phyloP scores from a whole-genome alignment of 37 sponge, comb jelly and placozoan species.

The Cliona cf. orientalis region DNA sequence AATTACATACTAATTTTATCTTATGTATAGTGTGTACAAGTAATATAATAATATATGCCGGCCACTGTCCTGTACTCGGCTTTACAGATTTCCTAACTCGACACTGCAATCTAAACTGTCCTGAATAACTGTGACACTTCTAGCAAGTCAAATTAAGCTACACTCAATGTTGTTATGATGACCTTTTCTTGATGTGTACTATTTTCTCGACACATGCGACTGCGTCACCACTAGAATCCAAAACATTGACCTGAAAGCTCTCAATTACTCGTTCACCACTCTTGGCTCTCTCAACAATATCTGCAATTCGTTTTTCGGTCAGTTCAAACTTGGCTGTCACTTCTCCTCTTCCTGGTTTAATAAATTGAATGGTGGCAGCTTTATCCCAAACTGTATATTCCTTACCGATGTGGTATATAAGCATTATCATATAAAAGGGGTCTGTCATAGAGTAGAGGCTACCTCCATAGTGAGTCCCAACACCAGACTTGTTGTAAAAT shows the following conservation, averaged over 20 bases:
- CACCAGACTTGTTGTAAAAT: neutral
- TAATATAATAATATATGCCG: too few species aligned
- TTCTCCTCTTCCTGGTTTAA: neutral
- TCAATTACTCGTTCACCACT: neutral
- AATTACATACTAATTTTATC: too few species aligned
- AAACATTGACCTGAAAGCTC: neutral
- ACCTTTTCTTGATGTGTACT: neutral
- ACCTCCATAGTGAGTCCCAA: conserved; percentile 19
- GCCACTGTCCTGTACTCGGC: too few species aligned
- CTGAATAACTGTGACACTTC: too few species aligned
- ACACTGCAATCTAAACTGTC: too few species aligned
- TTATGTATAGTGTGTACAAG: too few species aligned
- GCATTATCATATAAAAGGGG: conserved; percentile 22
- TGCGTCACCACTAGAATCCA: neutral
- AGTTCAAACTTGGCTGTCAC: conserved; percentile 10
- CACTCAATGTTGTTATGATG: too few species aligned
- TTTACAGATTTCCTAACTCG: too few species aligned
- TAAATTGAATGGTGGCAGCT: conserved; percentile 1
- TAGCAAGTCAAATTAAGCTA: too few species aligned
- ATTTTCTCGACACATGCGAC: conserved; percentile 7
- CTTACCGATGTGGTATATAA: neutral
- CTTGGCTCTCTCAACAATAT: neutral
- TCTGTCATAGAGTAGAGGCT: conserved; percentile 23
- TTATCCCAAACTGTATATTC: conserved; percentile 16
- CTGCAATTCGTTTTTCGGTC: neutral